Base-by-base conservation (phyloP, 2,888 invertebrate genomes). In the Diarsia mendica region DNA sequence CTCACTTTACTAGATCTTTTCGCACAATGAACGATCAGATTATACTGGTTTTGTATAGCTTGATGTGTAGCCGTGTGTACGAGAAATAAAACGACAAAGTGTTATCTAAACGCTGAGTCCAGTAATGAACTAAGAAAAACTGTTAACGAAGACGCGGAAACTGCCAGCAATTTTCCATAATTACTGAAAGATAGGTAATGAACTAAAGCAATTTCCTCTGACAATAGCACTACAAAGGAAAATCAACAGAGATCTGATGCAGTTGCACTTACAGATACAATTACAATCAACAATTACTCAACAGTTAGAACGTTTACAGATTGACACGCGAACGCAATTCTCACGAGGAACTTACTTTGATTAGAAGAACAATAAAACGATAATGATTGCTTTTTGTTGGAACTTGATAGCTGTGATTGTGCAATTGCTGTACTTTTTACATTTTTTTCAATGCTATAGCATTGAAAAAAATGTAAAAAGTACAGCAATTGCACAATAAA, bases 271-370 rank as follows among this genome's bases (percentile, higher is more conserved):
- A 67, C n/a, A 75, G 49, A 60, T 39, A 72, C 82, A 74, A 82
- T 78, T 78, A 82, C 68, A 39, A 68, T 68, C 63, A 63, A 77
- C 70, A 68, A 68, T 77, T 67, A 66, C 65, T 65, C n/a, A 60
- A 71, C 58, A 28, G 82, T 68, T 51, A 63, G 28, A 72, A 13
- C 74, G 53, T 82, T 82, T 82, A 82, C 11, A 72, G 63, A 78
- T 77, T 72, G 55, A 72, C 83, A 82, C 82, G 82, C 84, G 39
- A 48, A 66, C 5, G 53, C 20, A 39, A 63, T 75, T 73, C 80
- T 65, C 72, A 75, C 72, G 70, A 84, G 66, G 78, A 78, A 78
- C 61, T 55, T 2, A 23, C 28, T 64, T 82, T 72, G 23, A 72
- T 66, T 81, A 61, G 28, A 67, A 64, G n/a, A 60, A 72, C 10